Evolutionary conservation across 2,888 invertebrate genomes (phyloP).

Genomic region (Drosophila prolongata): DNA sequence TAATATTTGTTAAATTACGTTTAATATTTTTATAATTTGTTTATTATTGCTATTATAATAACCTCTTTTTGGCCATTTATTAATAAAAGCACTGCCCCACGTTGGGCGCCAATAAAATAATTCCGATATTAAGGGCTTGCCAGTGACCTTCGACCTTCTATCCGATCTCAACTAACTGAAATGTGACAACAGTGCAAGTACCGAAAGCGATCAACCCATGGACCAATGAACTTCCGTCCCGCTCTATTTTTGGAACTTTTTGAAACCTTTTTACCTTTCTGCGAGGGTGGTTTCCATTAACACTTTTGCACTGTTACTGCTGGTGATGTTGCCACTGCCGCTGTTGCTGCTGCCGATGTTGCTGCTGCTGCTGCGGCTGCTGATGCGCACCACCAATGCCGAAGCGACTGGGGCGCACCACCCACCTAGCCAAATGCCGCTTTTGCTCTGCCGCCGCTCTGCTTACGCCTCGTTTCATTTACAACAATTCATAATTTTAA

Average conservation of each 20-base stretch:
- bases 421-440: conserved; percentile 4
- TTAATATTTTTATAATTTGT: too few relatives aligned
- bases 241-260: conserved; percentile 2
- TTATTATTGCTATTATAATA: too few relatives aligned
- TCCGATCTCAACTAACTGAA: background rate
- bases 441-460: conserved; percentile 4
- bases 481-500: conserved; percentile 75
- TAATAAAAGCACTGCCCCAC: background rate
- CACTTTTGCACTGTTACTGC: conserved; percentile 23
- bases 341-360: background rate
- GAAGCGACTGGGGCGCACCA: conserved; percentile 32
- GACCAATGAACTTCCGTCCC: background rate
- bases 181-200: background rate
- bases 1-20: too few relatives aligned
- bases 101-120: background rate
- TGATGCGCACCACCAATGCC: conserved; percentile 64
- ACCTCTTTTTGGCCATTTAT: too few relatives aligned
- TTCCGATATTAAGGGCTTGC: background rate
- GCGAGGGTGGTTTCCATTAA: conserved; percentile 39
- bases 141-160: too few relatives aligned
- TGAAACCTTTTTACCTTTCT: conserved; percentile 3
- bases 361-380: conserved; percentile 33
- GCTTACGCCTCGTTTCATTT: conserved; percentile 63
- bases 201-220: conserved; percentile 5
- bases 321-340: conserved; percentile 8